phyloP scores from a whole-genome alignment of 2,113 vertebrate genomes.

The Catharus minimus region DNA sequence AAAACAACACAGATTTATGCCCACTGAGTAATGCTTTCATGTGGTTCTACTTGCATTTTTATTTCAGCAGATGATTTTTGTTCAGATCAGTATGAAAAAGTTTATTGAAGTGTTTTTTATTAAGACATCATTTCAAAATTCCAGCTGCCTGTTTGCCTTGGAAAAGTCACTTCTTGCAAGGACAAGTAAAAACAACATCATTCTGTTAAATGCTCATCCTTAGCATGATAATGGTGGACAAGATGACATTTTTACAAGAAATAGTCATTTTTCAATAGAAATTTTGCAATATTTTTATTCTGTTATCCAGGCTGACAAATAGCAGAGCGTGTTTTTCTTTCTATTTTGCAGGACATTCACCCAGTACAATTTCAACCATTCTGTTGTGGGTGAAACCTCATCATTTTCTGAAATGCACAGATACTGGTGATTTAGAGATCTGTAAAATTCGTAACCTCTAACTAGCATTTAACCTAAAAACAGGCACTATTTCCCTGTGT shows the following conservation, averaged over 20 bases:
- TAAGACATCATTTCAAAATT: neutral
- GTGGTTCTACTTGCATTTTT: neutral
- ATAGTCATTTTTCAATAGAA: neutral
- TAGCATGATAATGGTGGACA: neutral
- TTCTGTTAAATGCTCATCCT: neutral
- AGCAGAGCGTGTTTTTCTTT: neutral
- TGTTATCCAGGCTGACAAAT: neutral
- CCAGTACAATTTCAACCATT: neutral
- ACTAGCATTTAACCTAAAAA: neutral
- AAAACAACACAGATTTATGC: neutral
- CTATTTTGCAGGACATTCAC: neutral
- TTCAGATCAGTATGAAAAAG: neutral
- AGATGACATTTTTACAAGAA: neutral
- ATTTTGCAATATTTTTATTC: neutral
- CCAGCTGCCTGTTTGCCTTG: neutral
- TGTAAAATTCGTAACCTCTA: accelerated
- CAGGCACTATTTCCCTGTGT: neutral
- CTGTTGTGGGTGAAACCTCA: neutral
- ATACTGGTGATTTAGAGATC: neutral
- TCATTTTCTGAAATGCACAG: neutral
- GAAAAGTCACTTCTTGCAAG: neutral
- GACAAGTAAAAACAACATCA: neutral
- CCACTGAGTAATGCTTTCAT: neutral
- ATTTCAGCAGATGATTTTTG: neutral
- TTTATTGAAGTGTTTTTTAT: neutral